A percentile compares a stretch with the other conserved stretches of the same genome.
Evolutionary conservation across 2,888 invertebrate genomes (phyloP).

Genomic region (Belgica antarctica): DNA sequence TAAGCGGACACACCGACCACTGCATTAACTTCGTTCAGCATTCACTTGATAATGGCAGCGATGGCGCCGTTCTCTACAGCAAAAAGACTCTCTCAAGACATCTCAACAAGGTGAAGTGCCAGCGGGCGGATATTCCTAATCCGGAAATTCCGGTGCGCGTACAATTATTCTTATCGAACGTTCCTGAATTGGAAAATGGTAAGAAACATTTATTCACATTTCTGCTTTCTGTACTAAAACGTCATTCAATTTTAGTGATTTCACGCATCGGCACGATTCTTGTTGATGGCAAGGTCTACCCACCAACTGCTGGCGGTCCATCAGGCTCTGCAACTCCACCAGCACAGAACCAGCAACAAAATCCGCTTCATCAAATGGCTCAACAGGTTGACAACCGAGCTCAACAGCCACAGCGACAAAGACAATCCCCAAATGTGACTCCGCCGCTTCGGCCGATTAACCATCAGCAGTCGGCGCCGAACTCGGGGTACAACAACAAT

Average conservation of each 20-base stretch:
- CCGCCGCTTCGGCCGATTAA: constrained; percentile 27
- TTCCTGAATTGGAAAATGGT: constrained; percentile 77
- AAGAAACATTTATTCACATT: constrained; percentile 44
- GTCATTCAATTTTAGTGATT: constrained; percentile 61
- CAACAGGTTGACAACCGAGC: constrained; percentile 49
- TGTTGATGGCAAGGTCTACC: constrained; percentile 79
- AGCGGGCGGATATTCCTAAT: constrained; percentile 83
- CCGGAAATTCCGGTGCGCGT: constrained; percentile 85
- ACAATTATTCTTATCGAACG: constrained; percentile 74
- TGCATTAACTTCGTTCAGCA: constrained; percentile 80
- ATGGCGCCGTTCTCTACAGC: constrained; percentile 78
- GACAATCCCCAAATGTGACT: constrained; percentile 41
- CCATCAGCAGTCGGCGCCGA: background rate
- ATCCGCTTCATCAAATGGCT: constrained; percentile 46
- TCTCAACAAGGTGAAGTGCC: constrained; percentile 76
- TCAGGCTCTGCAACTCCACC: constrained; percentile 45
- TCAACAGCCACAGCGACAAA: constrained; percentile 39
- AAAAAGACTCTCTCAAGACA: constrained; percentile 74
- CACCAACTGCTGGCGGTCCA: constrained; percentile 53
- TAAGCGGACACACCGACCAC: constrained; percentile 83
- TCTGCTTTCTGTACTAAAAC: background rate
- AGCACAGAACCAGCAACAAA: constrained; percentile 47
- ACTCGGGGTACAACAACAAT: constrained; percentile 36
- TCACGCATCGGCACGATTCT: constrained; percentile 77
- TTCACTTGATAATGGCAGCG: constrained; percentile 76